Evolutionary conservation across 2,888 invertebrate genomes (phyloP).

Genomic region (Amblyteles armatorius): DNA sequence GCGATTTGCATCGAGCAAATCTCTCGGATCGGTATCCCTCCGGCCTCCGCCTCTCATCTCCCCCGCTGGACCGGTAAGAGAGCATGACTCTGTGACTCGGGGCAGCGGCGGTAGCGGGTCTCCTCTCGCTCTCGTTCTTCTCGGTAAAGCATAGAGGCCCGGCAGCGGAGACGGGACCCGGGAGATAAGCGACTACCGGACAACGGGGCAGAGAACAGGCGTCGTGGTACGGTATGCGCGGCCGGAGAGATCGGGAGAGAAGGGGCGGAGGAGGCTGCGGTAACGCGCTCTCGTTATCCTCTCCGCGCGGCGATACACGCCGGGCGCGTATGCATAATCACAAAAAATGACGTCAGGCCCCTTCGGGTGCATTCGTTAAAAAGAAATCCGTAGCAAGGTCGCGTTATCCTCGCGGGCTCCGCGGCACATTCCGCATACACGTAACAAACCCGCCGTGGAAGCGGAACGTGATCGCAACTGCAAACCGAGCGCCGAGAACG

Average conservation of each 20-base stretch:
- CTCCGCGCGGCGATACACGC: constrained; percentile 43
- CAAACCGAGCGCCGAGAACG: neutral
- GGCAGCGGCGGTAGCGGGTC: neutral
- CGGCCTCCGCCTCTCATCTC: constrained; percentile 39
- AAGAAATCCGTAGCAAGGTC: constrained; percentile 65
- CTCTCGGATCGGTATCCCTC: constrained; percentile 67
- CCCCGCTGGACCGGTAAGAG: constrained; percentile 11
- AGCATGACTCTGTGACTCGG: constrained; percentile 23
- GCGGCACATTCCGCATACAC: constrained; percentile 10
- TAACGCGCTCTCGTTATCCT: constrained; percentile 66
- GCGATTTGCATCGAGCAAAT: constrained; percentile 69
- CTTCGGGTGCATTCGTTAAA: constrained; percentile 58
- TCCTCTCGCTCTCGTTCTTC: constrained; percentile 52
- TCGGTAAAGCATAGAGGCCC: constrained; percentile 50
- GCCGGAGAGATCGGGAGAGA: neutral
- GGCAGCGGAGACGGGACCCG: constrained; percentile 58
- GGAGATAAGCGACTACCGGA: constrained; percentile 63
- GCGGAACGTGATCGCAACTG: neutral
- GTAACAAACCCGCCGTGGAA: neutral
- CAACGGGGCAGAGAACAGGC: constrained; percentile 52
- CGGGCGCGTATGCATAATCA: constrained; percentile 50
- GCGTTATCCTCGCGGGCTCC: constrained; percentile 40
- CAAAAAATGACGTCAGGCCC: constrained; percentile 66
- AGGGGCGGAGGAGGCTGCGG: neutral
- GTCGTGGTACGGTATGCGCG: constrained; percentile 16